phyloP scores from a whole-genome alignment of 1,140 invertebrate species.

The Procambarus virginalis region DNA sequence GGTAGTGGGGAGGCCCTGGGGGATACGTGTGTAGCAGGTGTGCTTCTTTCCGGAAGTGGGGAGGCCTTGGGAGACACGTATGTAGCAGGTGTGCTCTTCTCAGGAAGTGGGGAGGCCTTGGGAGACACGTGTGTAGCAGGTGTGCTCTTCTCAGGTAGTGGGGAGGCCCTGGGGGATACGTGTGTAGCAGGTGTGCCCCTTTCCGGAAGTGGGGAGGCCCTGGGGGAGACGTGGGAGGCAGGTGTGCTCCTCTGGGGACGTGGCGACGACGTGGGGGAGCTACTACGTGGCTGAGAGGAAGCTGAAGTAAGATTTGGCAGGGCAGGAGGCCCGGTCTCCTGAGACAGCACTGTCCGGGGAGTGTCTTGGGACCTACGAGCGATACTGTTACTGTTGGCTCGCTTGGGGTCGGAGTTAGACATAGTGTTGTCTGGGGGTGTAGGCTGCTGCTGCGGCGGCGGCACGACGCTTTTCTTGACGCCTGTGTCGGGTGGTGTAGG shows the following conservation, averaged over 20 bases:
- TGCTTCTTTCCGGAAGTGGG: too few species aligned
- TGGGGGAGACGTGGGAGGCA: neutral
- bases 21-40: too few species aligned
- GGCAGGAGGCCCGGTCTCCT: neutral
- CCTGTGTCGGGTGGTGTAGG: too few species aligned
- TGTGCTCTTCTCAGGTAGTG: too few species aligned
- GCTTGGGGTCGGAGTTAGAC: constrained; percentile 28
- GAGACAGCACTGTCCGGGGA: neutral
- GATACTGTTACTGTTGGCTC: neutral
- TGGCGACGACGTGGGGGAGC: constrained; percentile 28
- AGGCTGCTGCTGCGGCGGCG: neutral
- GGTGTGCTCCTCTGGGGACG: neutral
- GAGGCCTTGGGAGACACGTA: too few species aligned
- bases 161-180: too few species aligned
- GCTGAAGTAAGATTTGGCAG: constrained; percentile 3
- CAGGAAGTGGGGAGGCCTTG: too few species aligned
- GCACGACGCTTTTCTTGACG: constrained; percentile 9
- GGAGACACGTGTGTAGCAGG: too few species aligned
- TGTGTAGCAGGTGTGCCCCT: too few species aligned
- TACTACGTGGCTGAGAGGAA: constrained; percentile 18
- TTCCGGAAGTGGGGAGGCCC: too few species aligned
- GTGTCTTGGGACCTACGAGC: neutral
- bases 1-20: too few species aligned
- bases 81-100: too few species aligned
- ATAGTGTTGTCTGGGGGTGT: constrained; percentile 10